phyloP scores from a whole-genome alignment of 2,797 vertebrate genomes.

The Oreonectes daqikongensis region DNA sequence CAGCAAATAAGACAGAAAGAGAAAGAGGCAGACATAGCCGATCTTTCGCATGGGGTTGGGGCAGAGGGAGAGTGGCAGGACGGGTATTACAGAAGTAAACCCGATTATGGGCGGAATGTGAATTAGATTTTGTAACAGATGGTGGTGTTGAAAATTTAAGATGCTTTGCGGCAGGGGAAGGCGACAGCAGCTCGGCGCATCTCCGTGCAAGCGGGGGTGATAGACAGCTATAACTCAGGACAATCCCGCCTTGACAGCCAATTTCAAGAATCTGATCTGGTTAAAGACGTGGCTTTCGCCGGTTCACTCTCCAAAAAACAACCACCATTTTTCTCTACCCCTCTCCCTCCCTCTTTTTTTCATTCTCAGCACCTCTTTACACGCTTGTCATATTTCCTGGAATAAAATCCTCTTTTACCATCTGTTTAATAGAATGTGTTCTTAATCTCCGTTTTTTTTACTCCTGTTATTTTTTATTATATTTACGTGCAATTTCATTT shows the following conservation, averaged over 20 bases:
- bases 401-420: slow-evolving; percentile 87
- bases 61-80: slow-evolving; percentile 69
- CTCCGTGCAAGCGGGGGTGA: slow-evolving; percentile 77
- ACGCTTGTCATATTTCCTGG: slow-evolving; percentile 86
- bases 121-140: slow-evolving; percentile 99
- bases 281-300: slow-evolving; percentile 92
- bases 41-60: slow-evolving; percentile 15
- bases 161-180: slow-evolving; percentile 85
- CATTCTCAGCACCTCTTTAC: slow-evolving; percentile 61
- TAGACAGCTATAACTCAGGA: slow-evolving; percentile 98
- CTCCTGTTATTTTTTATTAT: slow-evolving; percentile 71
- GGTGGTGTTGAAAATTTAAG: slow-evolving; percentile 93
- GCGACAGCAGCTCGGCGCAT: slow-evolving; percentile 81
- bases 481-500: slow-evolving; percentile 72
- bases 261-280: slow-evolving; percentile 99
- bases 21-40: slow-evolving; percentile 21
- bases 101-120: slow-evolving; percentile 94
- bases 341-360: slow-evolving; percentile 45
- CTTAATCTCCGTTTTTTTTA: slow-evolving; percentile 89
- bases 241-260: slow-evolving; percentile 98
- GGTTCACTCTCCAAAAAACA: slow-evolving; percentile 71
- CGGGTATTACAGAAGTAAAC: slow-evolving; percentile 95
- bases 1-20: slow-evolving; percentile 46
- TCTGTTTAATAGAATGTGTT: slow-evolving; percentile 93
- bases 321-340: slow-evolving; percentile 45